These are phyloP conservation scores for Hypotaenidia philippensis DNA, from an alignment of 2,797 vertebrate genomes.

Conservation along the genomic window DNA sequence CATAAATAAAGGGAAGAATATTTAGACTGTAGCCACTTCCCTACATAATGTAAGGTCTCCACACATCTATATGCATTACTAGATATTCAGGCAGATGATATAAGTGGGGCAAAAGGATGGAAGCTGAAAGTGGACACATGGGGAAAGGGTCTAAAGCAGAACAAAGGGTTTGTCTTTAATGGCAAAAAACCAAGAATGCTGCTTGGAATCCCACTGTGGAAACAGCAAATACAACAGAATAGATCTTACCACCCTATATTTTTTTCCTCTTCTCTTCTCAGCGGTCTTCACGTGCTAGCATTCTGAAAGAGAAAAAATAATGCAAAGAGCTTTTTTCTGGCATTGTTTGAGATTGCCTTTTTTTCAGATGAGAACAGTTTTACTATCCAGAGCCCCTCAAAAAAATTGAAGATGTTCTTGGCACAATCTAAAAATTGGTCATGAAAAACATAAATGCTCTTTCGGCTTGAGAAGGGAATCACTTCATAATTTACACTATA, in stretches of 20 bases:
- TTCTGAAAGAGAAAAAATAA: background rate
- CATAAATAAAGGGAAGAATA: background rate
- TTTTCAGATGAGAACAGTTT: background rate
- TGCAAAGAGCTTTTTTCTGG: background rate
- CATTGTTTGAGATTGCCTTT: background rate
- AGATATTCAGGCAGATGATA: background rate
- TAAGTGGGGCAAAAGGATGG: background rate
- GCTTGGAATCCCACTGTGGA: background rate
- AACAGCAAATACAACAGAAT: background rate
- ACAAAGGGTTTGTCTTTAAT: background rate
- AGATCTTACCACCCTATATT: background rate
- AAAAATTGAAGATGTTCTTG: slow-evolving; percentile 8
- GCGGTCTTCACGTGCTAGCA: background rate
- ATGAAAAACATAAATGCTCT: slow-evolving; percentile 56
- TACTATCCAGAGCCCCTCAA: background rate
- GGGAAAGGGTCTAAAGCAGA: background rate
- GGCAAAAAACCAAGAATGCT: background rate
- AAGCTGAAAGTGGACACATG: background rate
- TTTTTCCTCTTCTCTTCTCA: background rate
- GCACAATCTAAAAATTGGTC: slow-evolving; percentile 1
- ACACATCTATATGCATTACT: background rate
- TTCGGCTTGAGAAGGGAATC: slow-evolving; percentile 36
- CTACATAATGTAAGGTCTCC: background rate
- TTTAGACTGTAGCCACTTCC: background rate
- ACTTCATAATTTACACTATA: slow-evolving; percentile 51